These are phyloP conservation scores for Drosophila subobscura DNA, from an alignment of 1,140 invertebrate species.

Conservation along the genomic window DNA sequence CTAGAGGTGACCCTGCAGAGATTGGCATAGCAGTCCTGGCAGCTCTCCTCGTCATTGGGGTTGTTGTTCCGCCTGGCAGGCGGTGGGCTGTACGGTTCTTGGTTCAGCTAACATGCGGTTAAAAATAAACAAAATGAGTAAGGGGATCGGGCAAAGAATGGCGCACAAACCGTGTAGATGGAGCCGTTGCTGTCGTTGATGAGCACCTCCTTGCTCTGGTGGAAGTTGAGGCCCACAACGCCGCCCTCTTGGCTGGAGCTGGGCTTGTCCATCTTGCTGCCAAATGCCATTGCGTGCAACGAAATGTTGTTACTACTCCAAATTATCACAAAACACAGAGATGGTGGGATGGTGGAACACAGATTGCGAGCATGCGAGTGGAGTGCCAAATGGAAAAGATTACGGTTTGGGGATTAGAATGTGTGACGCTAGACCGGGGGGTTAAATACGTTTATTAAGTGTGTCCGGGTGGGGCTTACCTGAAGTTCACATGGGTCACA, in stretches of 20 bases:
- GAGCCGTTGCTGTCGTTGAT: constrained; percentile 90
- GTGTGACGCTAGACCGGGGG: constrained; percentile 7
- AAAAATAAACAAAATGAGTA: background rate
- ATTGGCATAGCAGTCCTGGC: constrained; percentile 75
- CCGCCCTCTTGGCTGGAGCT: constrained; percentile 93
- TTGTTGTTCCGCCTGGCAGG: constrained; percentile 71
- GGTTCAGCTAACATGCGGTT: constrained; percentile 61
- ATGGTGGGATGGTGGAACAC: constrained; percentile 55
- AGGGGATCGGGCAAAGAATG: background rate
- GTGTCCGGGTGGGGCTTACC: constrained; percentile 60
- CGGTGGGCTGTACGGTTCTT: constrained; percentile 77
- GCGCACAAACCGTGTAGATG: constrained; percentile 83
- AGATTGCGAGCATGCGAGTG: constrained; percentile 72
- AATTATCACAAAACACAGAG: constrained; percentile 46
- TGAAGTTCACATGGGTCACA: constrained; percentile 81
- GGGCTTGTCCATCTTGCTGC: constrained; percentile 90
- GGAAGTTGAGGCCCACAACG: constrained; percentile 93
- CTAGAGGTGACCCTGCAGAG: constrained; percentile 85
- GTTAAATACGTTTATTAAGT: constrained; percentile 56
- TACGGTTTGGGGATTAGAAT: constrained; percentile 40
- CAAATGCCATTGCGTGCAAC: constrained; percentile 90
- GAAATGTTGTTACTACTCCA: constrained; percentile 89
- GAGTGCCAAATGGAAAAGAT: constrained; percentile 39
- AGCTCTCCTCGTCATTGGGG: constrained; percentile 81
- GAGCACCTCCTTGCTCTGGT: constrained; percentile 94